These are phyloP conservation scores for Antheraea pernyi DNA, from an alignment of 1,140 invertebrate genomes.

Conservation along the genomic window DNA sequence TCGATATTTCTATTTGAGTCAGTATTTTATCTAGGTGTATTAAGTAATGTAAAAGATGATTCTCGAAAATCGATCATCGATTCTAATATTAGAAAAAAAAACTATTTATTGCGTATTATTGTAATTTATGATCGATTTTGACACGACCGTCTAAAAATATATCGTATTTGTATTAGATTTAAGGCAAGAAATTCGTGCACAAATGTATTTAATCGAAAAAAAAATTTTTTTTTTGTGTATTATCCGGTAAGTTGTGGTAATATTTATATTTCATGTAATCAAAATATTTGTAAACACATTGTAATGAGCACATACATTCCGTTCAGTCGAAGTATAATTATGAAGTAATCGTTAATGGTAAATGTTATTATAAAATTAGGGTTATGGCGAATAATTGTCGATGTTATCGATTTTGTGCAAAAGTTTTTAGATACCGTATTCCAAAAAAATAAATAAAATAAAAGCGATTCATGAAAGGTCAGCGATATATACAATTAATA, in stretches of 20 bases:
- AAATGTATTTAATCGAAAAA: slow-evolving; percentile 59
- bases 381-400: slow-evolving; percentile 33
- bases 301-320: slow-evolving; percentile 72
- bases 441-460: no score
- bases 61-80: slow-evolving; percentile 25
- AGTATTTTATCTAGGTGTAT: background rate
- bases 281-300: slow-evolving; percentile 50
- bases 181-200: slow-evolving; percentile 60
- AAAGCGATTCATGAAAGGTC: no score
- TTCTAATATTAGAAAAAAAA: slow-evolving; percentile 20
- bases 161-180: slow-evolving; percentile 54
- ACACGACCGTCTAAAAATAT: slow-evolving; percentile 31
- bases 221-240: slow-evolving; percentile 52
- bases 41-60: background rate
- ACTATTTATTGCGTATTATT: background rate
- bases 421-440: no score
- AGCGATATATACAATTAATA: no score
- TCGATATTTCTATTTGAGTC: slow-evolving; percentile 6
- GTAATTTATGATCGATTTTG: no score
- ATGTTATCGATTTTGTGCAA: background rate
- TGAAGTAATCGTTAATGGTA: slow-evolving; percentile 44
- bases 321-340: slow-evolving; percentile 50
- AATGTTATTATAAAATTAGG: slow-evolving; percentile 39
- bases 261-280: slow-evolving; percentile 43
- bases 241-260: slow-evolving; percentile 44